Base-by-base conservation (phyloP, 2,888 invertebrate species). In the Agelastica alni region DNA sequence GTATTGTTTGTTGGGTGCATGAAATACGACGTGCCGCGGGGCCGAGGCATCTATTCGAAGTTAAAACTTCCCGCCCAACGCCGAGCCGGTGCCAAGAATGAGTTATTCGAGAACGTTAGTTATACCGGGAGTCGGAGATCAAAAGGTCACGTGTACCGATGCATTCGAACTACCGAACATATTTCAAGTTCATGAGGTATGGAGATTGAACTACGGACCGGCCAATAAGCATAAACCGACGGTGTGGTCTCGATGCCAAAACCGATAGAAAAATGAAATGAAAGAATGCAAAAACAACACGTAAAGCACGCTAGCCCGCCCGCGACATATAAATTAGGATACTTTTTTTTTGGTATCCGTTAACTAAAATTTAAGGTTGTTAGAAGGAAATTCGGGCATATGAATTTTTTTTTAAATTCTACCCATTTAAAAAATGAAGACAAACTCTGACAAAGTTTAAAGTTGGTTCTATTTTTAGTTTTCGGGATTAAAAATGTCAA, bases 121-220 rank as follows among this genome's bases (percentile, higher is more conserved):
- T 52, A 48, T 47, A 44, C 37, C 39, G 49, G 43, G 49, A 49
- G 49, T 49, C 49, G 32, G 41, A 41, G 54, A 52, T 54, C 54
- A 34, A 51, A 54, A 55, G 58, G 58, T 54, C 58, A 55, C 54
- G 46, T 58, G 39, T 51, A 55, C 43, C 54, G 46, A 49, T 54
- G 47, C 53, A 51, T 58, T 52, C 51, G 62, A 61, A 60, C 62
- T 62, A 62, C 62, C 59, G 62, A 61, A 59, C 60, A 59, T 61
- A 63, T 63, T 61, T 63, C 55, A 63, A 58, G 56, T 57, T 45
- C 48, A 44, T 47, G 51, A 48, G 48, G 47, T 43, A 42, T 45
- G 52, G 45, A 52, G 52, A 52, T 52, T 52, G 45, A 45, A 52
- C 49, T 42, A 42, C 49, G 41, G 49, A n/a, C 26, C 41, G 49